Evolutionary conservation across 2,888 invertebrate species (phyloP), one percentile per base, ranked within the genome.

Genomic region (Balanococcus diminutus): DNA sequence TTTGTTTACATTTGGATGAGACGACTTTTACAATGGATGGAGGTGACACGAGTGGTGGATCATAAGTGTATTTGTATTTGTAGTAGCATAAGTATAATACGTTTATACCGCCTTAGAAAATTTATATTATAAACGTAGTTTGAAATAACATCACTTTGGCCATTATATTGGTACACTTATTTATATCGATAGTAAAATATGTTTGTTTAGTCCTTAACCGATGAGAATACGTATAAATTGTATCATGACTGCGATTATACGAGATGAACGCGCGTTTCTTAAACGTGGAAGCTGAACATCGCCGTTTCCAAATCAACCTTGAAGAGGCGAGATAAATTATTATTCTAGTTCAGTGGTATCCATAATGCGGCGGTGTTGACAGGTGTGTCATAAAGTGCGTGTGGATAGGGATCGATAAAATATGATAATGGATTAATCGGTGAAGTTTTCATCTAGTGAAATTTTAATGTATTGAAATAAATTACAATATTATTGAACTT

Each of bases 251-350:
- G 75, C 8, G 51, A 51, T 51, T 75, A 75, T 14, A 61, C 19
- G 61, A 3, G 19, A 61, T 25, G 22, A 4, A 61, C 22, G 22
- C n/a, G 31, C 32, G 32, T n/a, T 22, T 75, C 19, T 32, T 3
- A 32, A 75, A 75, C 75, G 75, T 75, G 67, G 31, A 67, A 67
- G 75, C 32, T 75, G 32, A 36, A 75, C 75, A 75, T 75, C 32
- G n/a, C n/a, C n/a, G n/a, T 75, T 75, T 75, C n/a, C 75, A 75
- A 75, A 32, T 75, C 32, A 28, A 75, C 75, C 75, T 75, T 75
- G 75, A 75, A 75, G n/a, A 2, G 4, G 51, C 32, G 75, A 75
- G 75, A 75, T 75, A 67, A 67, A 75, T 75, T 75, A 75, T n/a
- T n/a, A 75, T 75, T 75, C 32, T 28, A 67, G 28, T 75, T 75